These are phyloP conservation scores for Drosophila tani DNA, from an alignment of 1,140 invertebrate genomes.

Conservation along the genomic window DNA sequence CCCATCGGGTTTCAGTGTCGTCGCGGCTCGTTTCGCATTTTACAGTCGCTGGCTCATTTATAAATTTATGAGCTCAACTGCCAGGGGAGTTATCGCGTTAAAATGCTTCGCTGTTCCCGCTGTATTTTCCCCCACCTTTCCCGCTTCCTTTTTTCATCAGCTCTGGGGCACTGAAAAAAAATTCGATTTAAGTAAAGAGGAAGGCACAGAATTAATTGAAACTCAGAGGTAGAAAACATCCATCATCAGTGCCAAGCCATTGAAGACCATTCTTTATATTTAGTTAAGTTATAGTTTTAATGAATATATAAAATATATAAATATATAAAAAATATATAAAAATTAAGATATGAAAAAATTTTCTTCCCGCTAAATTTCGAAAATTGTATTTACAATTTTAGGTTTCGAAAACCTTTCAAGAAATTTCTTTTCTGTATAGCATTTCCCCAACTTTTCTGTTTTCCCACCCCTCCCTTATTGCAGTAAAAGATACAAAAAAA, in stretches of 20 bases:
- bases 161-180: constrained; percentile 3
- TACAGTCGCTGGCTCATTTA: constrained; percentile 81
- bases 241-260: not conserved
- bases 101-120: constrained; percentile 59
- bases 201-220: too few relatives aligned
- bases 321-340: too few relatives aligned
- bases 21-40: constrained; percentile 78
- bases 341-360: too few relatives aligned
- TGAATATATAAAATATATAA: too few relatives aligned
- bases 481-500: constrained; percentile 59
- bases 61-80: constrained; percentile 83
- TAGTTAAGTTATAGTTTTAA: too few relatives aligned
- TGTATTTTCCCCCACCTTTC: constrained; percentile 7
- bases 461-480: constrained; percentile 5
- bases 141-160: not conserved
- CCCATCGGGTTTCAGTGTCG: constrained; percentile 52
- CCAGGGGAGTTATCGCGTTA: constrained; percentile 82
- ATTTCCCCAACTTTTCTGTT: not conserved
- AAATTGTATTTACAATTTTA: not conserved
- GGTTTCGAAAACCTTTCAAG: not conserved
- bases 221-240: not conserved
- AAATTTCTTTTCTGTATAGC: constrained; percentile 6
- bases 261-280: too few relatives aligned
- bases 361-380: too few relatives aligned
- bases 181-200: too few relatives aligned